Evolutionary conservation across 1,140 invertebrate genomes (phyloP), one percentile per base, ranked within the genome.

Genomic region (Amyelois transitella): DNA sequence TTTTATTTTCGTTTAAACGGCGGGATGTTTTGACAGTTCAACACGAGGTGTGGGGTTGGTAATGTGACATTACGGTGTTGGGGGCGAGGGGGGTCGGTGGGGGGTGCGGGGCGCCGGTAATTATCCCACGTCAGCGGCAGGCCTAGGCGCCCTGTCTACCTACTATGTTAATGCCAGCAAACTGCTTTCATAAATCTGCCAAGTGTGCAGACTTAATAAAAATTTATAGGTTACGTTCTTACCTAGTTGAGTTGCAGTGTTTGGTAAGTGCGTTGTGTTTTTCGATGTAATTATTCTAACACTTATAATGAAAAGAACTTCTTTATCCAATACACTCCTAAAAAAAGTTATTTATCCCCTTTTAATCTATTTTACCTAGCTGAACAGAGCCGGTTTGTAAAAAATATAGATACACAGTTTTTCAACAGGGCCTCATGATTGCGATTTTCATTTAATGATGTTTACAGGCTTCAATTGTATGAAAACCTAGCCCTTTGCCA

Each of bases 71-170:
- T 59, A 59, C 57, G 24, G 14, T 18, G 17, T 18, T 17, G 45
- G 45, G 19, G 1, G 12, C 8, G 20, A 43, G 62, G 63, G 57
- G 19, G 51, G 18, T 19, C 43, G 53, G 43, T 24, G 12, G 49
- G 38, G 52, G 49, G 53, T 55, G 67, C 51, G 58, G 50, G 49
- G 51, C 18, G 51, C 18, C 18, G 51, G 59, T 61, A 61, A 61
- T 61, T 61, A 61, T 60, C 59, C 54, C 59, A 61, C 53, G 59
- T 61, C 59, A 61, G 18, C 43, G 50, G 43, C 59, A 61, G 59
- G 53, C 52, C 53, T 55, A 82, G 79, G 73, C 75, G 66, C 69
- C 75, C 72, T 78, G 72, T 75, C 72, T 77, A 71, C 66, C 69
- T 77, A 73, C 69, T 75, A 69, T 72, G 72, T 69, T 65, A 72